These are phyloP conservation scores for Aplochiton taeniatus DNA, from an alignment of 2,797 vertebrate genomes.

Conservation along the genomic window DNA sequence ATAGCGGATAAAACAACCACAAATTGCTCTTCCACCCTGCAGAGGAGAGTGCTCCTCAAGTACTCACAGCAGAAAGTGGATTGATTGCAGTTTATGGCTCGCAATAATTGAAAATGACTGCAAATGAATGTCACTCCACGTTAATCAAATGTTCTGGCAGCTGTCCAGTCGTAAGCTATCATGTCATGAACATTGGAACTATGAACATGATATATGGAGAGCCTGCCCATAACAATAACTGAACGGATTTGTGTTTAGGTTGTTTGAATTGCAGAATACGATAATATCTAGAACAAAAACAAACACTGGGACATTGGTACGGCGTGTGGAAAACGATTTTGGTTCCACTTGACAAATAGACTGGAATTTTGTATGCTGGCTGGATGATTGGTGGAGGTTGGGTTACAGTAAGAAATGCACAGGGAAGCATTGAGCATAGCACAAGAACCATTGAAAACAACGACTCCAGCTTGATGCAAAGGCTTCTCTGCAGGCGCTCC, in stretches of 20 bases:
- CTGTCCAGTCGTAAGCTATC: slow-evolving; percentile 1
- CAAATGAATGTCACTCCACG: not conserved
- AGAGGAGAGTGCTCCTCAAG: slow-evolving; percentile 34
- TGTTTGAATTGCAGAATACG: slow-evolving; percentile 37
- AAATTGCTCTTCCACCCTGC: slow-evolving; percentile 39
- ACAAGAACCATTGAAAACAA: slow-evolving; percentile 48
- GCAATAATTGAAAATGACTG: slow-evolving; percentile 8
- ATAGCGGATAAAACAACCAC: slow-evolving; percentile 11
- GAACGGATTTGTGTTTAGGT: slow-evolving; percentile 20
- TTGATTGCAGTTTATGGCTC: slow-evolving; percentile 41
- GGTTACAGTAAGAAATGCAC: slow-evolving; percentile 50
- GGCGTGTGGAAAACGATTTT: slow-evolving; percentile 39
- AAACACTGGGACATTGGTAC: not conserved
- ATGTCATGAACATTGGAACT: slow-evolving; percentile 8
- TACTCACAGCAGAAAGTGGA: slow-evolving; percentile 48
- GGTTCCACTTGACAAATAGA: slow-evolving; percentile 63
- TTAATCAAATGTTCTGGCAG: not conserved
- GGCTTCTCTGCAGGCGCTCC: slow-evolving; percentile 14
- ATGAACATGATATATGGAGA: slow-evolving; percentile 6
- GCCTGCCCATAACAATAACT: slow-evolving; percentile 14
- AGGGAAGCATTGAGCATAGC: slow-evolving; percentile 38
- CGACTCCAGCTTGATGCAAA: slow-evolving; percentile 31
- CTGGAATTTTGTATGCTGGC: slow-evolving; percentile 59
- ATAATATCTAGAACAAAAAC: slow-evolving; percentile 29
- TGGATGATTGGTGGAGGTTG: slow-evolving; percentile 62